Base-by-base conservation (phyloP, 1,140 invertebrate genomes). In the Drosophila sproati region DNA sequence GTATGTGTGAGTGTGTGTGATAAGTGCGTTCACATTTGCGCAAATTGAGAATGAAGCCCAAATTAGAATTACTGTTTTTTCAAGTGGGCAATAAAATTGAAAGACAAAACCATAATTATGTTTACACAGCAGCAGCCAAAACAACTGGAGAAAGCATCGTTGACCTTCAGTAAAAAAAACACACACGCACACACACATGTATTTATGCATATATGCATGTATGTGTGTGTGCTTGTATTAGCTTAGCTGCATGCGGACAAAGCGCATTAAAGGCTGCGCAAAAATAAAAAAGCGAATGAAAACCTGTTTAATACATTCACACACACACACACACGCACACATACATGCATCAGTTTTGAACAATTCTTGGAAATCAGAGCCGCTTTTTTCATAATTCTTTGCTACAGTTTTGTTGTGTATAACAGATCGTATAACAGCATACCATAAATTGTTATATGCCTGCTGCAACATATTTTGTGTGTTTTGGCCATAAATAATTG, bases 321-420 rank as follows among this genome's bases (percentile, higher is more conserved):
- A 32, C 59, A 50, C 57, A 62, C 55, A 62, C 35, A 69, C 41
- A 68, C 39, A 69, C 56, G 7, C 54, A 60, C 10, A 60, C 20
- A 34, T 34, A 43, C 29, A 50, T 31, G 12, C 12, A 52, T 28
- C 50, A 50, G 32, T 10, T 43, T 66, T 52, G 29, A 47, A 73
- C 41, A 71, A 48, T 78, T 78, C 77, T 78, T 71, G 67, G 67
- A 78, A 78, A 78, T 78, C 73, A 71, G 52, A 62, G 47, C 68
- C 50, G 68, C 73, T 37, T 63, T 63, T 20, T 59, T 72, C 56
- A 57, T 54, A 75, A 70, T 71, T 70, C 72, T 66, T 48, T 78
- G 73, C 77, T 78, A 78, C 73, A 67, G 55, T 76, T 69, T 70
- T 63, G 74, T 77, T 78, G 64, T 77, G 75, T 77, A 77, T 68